Evolutionary conservation across 2,113 vertebrate species (phyloP).

Genomic region (Alexandromys fortis): DNA sequence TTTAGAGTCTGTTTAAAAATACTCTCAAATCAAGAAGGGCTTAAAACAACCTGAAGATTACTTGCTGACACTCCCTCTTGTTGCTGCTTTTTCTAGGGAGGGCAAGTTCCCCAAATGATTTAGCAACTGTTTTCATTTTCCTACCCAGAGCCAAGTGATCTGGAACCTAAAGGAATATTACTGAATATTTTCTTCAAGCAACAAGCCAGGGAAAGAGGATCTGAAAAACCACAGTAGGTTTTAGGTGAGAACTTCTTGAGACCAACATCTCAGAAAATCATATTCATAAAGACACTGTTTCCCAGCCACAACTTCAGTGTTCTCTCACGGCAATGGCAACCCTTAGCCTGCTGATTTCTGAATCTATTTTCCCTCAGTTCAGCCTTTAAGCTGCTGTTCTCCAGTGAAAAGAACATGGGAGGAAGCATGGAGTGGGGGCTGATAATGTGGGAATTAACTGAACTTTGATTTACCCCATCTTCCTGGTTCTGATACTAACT

Average conservation of each 20-base stretch:
- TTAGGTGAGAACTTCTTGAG: slow-evolving; percentile 58
- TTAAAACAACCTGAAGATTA: slow-evolving; percentile 33
- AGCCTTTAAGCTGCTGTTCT: slow-evolving; percentile 24
- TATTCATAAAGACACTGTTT: slow-evolving; percentile 17
- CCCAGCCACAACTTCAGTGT: slow-evolving; percentile 3
- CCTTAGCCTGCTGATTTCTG: slow-evolving; percentile 8
- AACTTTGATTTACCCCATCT: background rate
- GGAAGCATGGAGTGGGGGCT: background rate
- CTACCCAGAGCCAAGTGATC: slow-evolving; percentile 43
- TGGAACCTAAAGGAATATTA: slow-evolving; percentile 28
- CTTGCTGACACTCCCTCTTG: slow-evolving; percentile 16
- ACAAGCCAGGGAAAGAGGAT: slow-evolving; percentile 20
- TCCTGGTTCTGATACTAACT: background rate
- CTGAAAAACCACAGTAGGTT: slow-evolving; percentile 51
- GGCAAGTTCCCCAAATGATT: slow-evolving; percentile 16
- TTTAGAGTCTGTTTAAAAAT: slow-evolving; percentile 58
- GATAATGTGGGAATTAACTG: background rate
- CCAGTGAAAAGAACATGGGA: slow-evolving; percentile 16
- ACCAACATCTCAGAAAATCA: slow-evolving; percentile 45
- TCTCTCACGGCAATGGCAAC: background rate
- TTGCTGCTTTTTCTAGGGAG: slow-evolving; percentile 9
- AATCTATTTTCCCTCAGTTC: slow-evolving; percentile 39
- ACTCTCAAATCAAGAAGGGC: background rate
- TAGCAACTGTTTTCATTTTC: slow-evolving; percentile 41
- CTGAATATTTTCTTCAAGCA: slow-evolving; percentile 46